Conservation (phyloP, 1,140 invertebrate species). For the Homalodisca vitripennis region DNA sequence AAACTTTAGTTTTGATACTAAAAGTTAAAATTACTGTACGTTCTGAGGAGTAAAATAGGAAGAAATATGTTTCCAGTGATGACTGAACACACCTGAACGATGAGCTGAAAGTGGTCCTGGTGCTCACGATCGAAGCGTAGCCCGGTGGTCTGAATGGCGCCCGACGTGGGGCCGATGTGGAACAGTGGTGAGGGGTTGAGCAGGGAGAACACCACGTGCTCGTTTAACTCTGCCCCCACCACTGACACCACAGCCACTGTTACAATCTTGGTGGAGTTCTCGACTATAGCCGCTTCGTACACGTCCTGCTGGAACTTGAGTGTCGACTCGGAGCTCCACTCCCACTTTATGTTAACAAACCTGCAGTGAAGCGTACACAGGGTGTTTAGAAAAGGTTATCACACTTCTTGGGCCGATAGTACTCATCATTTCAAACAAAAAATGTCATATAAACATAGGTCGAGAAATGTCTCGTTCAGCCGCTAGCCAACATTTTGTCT, state of each 20-base stretch:
- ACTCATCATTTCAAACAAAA: constrained; percentile 9
- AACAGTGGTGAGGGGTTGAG: constrained; percentile 90
- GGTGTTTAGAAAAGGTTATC: neutral
- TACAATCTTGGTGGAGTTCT: constrained; percentile 80
- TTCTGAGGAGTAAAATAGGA: too few relatives aligned
- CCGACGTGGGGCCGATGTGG: constrained; percentile 85
- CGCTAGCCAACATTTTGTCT: too few relatives aligned
- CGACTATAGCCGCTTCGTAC: constrained; percentile 76
- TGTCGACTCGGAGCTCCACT: constrained; percentile 69
- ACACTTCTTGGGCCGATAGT: neutral
- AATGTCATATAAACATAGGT: too few relatives aligned
- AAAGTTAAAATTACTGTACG: too few relatives aligned
- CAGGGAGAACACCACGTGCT: constrained; percentile 84
- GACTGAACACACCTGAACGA: constrained; percentile 71
- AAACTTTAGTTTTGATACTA: too few relatives aligned
- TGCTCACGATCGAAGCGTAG: constrained; percentile 81
- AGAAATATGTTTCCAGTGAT: too few relatives aligned
- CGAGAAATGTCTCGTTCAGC: too few relatives aligned
- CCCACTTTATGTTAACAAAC: constrained; percentile 58
- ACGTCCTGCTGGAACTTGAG: constrained; percentile 77
- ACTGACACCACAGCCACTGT: constrained; percentile 84
- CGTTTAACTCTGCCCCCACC: constrained; percentile 79
- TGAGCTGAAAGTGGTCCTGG: constrained; percentile 76
- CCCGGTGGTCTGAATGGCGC: constrained; percentile 80
- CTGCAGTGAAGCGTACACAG: constrained; percentile 38